Conservation (phyloP, 2,888 invertebrate genomes). For the Lamellibrachia columna region DNA sequence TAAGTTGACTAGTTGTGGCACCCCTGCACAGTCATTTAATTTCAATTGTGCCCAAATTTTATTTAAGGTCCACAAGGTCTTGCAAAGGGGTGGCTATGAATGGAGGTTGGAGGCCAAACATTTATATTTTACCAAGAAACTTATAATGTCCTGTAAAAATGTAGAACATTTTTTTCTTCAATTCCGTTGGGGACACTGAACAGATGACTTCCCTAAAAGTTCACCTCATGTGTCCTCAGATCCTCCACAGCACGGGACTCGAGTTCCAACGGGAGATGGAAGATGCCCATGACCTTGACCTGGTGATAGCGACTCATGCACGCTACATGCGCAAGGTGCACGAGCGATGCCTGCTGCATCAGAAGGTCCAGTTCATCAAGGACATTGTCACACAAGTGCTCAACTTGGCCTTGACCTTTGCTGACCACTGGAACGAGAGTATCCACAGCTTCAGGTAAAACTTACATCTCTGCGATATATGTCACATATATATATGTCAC, state of each 20-base stretch:
- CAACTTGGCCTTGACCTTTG: constrained; percentile 55
- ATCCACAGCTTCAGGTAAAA: constrained; percentile 52
- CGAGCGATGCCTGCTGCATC: constrained; percentile 60
- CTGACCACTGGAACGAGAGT: constrained; percentile 56
- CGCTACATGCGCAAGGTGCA: constrained; percentile 56
- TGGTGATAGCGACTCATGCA: constrained; percentile 55
- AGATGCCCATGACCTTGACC: constrained; percentile 55
- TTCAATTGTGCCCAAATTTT: no score
- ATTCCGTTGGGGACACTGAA: neutral
- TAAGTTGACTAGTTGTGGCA: no score
- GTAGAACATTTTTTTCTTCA: neutral
- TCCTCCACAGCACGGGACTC: constrained; percentile 59
- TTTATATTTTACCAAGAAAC: neutral
- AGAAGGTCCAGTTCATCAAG: constrained; percentile 52
- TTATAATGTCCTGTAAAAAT: neutral
- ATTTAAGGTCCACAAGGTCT: no score
- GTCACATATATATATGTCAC: no score
- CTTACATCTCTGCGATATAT: neutral
- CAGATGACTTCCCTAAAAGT: neutral
- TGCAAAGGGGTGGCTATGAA: no score
- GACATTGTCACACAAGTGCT: constrained; percentile 59
- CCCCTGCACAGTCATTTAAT: no score
- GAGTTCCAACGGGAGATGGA: constrained; percentile 58
- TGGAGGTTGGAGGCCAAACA: no score
- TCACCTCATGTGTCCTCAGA: constrained; percentile 44